Percentiles rank a stretch among this genome's conserved stretches.
These are phyloP conservation scores for Brienomyrus brachyistius DNA, from an alignment of 2,113 vertebrate genomes.

Conservation along the genomic window DNA sequence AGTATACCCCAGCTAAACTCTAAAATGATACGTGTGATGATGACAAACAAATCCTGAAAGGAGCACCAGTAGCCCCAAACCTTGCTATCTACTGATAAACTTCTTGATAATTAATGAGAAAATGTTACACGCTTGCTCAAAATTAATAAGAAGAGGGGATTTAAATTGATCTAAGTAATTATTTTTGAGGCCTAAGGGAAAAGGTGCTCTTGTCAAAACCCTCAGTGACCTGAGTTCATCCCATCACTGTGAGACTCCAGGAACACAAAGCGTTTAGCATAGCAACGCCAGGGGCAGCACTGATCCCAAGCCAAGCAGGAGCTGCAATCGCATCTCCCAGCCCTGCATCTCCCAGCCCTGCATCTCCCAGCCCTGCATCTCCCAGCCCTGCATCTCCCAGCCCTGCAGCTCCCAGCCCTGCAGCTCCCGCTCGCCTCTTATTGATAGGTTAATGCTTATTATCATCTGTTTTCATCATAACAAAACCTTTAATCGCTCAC, in stretches of 20 bases:
- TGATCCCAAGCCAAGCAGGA: neutral
- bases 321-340: neutral
- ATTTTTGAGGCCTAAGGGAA: constrained; percentile 17
- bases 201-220: constrained; percentile 7
- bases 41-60: neutral
- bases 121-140: neutral
- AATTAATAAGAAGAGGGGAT: constrained; percentile 10
- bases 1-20: neutral
- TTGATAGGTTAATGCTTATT: neutral
- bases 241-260: neutral
- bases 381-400: no score
- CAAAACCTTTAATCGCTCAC: neutral
- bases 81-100: neutral
- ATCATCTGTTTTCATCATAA: neutral
- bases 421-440: neutral
- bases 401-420: no score
- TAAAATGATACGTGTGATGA: neutral
- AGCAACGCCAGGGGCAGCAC: neutral
- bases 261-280: neutral
- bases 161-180: constrained; percentile 15
- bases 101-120: neutral
- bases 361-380: no score
- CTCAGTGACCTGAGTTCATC: neutral
- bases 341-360: neutral
- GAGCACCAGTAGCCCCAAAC: constrained; percentile 1